Base-by-base conservation (phyloP, 2,113 vertebrate species). In the Sorex fumeus region DNA sequence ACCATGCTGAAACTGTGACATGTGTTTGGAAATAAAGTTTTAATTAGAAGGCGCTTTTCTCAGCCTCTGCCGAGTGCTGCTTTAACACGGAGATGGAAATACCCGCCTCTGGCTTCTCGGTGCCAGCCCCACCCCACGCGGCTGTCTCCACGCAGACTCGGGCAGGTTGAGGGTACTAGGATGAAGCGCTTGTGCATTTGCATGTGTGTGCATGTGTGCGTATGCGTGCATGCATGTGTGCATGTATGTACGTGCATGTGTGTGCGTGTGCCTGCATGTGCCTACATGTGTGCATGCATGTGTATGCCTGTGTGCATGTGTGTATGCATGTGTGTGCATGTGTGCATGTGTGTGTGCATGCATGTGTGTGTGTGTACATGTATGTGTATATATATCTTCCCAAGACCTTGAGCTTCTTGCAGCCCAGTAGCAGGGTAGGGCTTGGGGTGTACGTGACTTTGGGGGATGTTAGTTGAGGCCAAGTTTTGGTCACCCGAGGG, bases 11-110 rank as follows among this genome's bases (percentile, higher is more conserved):
- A 94, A 88, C 91, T 87, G 91, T 77, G 95, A 96, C 95, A 96
- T 93, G 87, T 94, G 95, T 96, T 95, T 96, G 95, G 72, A 95
- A 97, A 96, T 97, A 95, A 96, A 96, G 92, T 93, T 95, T 95
- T 92, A 96, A 96, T 97, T 97, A 96, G 96, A 93, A 94, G 89
- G 94, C 94, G 95, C 95, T 74, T 87, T 89, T 91, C 93, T 92
- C 95, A 96, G 95, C 84, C 89, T 89, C 94, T 89, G 91, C 95
- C 95, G 95, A 93, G 93, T 66, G 90, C 96, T 87, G 90, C 84
- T 94, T 96, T 95, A 93, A 89, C 96, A 93, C 13, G 19, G 93
- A 89, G 84, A 76, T 47, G 32, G 30, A 93, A 96, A 93, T 94
- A 92, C 84, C 81, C 5, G 19, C 67, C 93, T 93, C 32, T 34